Evolutionary conservation across 1,140 invertebrate species (phyloP).

Genomic region (Coenobita brevimanus): DNA sequence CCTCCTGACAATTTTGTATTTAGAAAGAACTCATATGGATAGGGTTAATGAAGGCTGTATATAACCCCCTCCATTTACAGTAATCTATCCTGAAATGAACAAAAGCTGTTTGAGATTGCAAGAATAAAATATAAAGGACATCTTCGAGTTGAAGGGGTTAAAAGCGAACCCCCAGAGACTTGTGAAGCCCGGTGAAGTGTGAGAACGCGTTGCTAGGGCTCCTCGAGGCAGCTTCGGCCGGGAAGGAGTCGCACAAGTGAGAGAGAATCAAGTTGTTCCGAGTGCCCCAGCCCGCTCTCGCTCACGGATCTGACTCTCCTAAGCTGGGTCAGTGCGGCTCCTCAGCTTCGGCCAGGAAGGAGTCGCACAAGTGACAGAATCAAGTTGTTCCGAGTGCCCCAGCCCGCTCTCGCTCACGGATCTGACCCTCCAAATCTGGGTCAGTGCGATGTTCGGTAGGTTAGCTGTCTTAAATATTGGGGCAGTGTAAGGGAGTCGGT

Average conservation of each 20-base stretch:
- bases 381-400: conserved; percentile 33
- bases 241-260: conserved; percentile 43
- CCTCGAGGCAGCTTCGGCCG: conserved; percentile 52
- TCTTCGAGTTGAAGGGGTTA: too few species aligned
- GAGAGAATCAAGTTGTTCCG: conserved; percentile 31
- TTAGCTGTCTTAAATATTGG: conserved; percentile 53
- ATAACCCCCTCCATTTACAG: too few species aligned
- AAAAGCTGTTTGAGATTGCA: too few species aligned
- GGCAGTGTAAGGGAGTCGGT: conserved; percentile 60
- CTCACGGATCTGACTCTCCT: conserved; percentile 11
- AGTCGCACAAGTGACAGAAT: conserved; percentile 40
- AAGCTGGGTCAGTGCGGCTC: conserved; percentile 36
- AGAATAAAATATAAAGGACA: too few species aligned
- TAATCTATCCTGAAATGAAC: too few species aligned
- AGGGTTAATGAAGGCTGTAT: too few species aligned
- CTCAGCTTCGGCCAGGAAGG: conserved; percentile 50
- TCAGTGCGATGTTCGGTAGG: conserved; percentile 50
- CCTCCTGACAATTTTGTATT: too few species aligned
- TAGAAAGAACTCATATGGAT: too few species aligned
- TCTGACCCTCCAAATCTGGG: conserved; percentile 15
- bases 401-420: conserved; percentile 26
- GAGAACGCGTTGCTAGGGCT: conserved; percentile 36
- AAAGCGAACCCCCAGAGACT: conserved; percentile 54
- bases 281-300: conserved; percentile 37
- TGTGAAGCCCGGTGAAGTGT: conserved; percentile 55